These are phyloP conservation scores for Turdus rufiventris DNA, from an alignment of 2,113 vertebrate genomes.

Conservation along the genomic window DNA sequence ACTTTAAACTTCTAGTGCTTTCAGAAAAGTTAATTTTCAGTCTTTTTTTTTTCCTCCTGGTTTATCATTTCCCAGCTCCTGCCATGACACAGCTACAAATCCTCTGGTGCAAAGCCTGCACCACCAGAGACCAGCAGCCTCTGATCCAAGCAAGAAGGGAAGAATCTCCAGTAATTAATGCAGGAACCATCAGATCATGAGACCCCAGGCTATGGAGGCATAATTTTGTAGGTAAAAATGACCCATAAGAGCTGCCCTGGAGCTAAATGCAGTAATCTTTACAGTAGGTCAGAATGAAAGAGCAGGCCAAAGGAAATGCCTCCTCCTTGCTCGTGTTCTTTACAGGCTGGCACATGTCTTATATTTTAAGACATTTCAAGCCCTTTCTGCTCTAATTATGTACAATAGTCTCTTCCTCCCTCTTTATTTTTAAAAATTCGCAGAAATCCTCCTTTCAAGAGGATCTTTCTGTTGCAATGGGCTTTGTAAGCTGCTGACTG, in stretches of 20 bases:
- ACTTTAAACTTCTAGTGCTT: background rate
- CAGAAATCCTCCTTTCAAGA: background rate
- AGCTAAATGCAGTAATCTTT: background rate
- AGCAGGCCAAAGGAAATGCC: background rate
- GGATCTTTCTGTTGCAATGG: background rate
- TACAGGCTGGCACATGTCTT: background rate
- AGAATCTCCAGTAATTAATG: background rate
- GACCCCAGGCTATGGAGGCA: background rate
- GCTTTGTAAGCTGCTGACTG: background rate
- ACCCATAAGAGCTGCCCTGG: background rate
- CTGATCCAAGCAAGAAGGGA: background rate
- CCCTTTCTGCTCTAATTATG: background rate
- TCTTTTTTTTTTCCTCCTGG: background rate
- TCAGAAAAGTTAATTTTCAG: constrained; percentile 8
- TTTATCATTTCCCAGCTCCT: constrained; percentile 32
- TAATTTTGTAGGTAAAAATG: background rate
- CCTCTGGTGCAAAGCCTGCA: background rate
- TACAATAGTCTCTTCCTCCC: background rate
- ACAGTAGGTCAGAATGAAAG: background rate
- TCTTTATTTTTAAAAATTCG: background rate
- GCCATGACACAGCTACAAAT: constrained; percentile 11
- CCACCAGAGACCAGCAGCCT: background rate
- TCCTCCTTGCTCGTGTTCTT: background rate
- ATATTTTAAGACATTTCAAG: background rate
- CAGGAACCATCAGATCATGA: background rate